Conservation (phyloP, 2,797 vertebrate genomes). For the Squalus acanthias region DNA sequence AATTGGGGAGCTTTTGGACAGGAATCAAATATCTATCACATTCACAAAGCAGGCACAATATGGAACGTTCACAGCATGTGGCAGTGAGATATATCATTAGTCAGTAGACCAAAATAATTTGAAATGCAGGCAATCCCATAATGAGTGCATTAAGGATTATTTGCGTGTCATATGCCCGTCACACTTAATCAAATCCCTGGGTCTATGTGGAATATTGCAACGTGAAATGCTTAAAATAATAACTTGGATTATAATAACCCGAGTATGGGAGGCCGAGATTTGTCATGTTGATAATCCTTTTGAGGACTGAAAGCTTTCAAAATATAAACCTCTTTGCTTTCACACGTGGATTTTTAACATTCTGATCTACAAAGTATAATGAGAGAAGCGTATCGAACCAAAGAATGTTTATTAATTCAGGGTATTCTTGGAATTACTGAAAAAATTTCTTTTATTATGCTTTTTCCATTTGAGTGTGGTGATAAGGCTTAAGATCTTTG, state of each 20-base stretch:
- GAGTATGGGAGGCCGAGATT: constrained; percentile 18
- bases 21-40: constrained; percentile 1
- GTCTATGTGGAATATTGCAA: constrained; percentile 13
- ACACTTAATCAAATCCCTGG: constrained; percentile 19
- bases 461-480: background rate
- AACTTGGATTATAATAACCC: constrained; percentile 14
- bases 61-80: constrained; percentile 25
- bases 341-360: background rate
- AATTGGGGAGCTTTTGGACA: background rate
- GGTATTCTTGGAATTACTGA: constrained; percentile 4
- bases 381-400: constrained; percentile 13
- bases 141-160: constrained; percentile 26
- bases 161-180: background rate
- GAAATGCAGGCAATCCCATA: constrained; percentile 29
- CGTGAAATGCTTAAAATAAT: constrained; percentile 10
- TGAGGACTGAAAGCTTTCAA: constrained; percentile 9
- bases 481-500: background rate
- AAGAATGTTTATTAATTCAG: constrained; percentile 32
- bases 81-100: constrained; percentile 27
- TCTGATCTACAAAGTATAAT: constrained; percentile 14
- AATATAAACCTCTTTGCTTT: constrained; percentile 28
- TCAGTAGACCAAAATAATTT: constrained; percentile 21
- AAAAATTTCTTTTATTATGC: background rate
- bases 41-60: constrained; percentile 9
- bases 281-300: constrained; percentile 29